Evolutionary conservation across 1,140 invertebrate species (phyloP).

Genomic region (Camponotus vicinus): DNA sequence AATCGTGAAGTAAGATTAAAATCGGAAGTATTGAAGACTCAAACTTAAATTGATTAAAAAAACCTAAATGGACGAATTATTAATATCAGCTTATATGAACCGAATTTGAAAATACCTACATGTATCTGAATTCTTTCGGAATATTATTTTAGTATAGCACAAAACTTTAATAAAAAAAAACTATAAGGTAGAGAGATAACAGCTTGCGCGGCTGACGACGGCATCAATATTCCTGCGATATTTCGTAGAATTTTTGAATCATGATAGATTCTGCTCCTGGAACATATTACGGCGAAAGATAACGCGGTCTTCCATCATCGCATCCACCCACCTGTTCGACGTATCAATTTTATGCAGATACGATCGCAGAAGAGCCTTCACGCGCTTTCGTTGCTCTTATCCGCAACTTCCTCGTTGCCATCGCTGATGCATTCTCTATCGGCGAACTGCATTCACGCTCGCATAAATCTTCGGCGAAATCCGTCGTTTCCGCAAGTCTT

Average conservation of each 20-base stretch:
- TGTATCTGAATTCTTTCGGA: not conserved
- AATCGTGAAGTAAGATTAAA: not conserved
- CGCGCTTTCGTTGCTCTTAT: constrained; percentile 36
- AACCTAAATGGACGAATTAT: not conserved
- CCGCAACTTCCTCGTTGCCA: constrained; percentile 8
- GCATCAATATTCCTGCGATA: constrained; percentile 40
- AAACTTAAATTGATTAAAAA: not conserved
- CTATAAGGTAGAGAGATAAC: not conserved
- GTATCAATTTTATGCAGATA: constrained; percentile 61
- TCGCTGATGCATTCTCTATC: not conserved
- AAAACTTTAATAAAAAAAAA: constrained; percentile 30
- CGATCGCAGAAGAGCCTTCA: constrained; percentile 9
- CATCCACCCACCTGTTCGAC: constrained; percentile 56
- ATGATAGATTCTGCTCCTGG: constrained; percentile 39
- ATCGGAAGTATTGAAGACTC: not conserved
- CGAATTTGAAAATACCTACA: not conserved
- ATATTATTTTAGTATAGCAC: not conserved
- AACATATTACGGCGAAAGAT: constrained; percentile 52
- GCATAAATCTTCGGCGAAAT: constrained; percentile 37
- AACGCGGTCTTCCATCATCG: constrained; percentile 57
- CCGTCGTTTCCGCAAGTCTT: not conserved
- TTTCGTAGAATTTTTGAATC: constrained; percentile 52
- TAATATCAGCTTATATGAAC: not conserved
- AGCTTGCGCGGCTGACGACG: constrained; percentile 1
- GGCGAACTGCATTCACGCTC: not conserved